Conservation (phyloP, 2,797 vertebrate species). For the Cottoperca gobio region DNA sequence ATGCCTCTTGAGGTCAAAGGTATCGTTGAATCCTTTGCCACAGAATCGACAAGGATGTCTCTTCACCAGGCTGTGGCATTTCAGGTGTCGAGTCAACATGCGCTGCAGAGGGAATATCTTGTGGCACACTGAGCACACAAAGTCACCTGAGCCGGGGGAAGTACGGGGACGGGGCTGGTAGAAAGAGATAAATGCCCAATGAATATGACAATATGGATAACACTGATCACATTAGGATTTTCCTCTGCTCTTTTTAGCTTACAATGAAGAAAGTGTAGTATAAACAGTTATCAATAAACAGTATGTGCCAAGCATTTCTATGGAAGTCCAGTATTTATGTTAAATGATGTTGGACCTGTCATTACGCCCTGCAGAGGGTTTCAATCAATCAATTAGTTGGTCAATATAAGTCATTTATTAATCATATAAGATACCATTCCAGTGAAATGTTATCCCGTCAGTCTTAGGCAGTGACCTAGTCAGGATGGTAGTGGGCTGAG, state of each 20-base stretch:
- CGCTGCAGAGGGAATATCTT: constrained; percentile 92
- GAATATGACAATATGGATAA: background rate
- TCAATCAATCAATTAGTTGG: no score
- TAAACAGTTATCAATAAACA: background rate
- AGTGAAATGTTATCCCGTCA: no score
- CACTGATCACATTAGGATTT: background rate
- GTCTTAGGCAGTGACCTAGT: no score
- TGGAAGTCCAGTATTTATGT: no score
- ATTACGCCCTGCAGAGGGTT: background rate
- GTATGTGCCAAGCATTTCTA: background rate
- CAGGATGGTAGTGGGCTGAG: no score
- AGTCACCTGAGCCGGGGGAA: constrained; percentile 69
- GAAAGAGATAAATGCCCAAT: background rate
- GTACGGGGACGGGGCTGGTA: constrained; percentile 58
- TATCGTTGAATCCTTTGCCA: constrained; percentile 93
- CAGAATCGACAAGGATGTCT: constrained; percentile 89
- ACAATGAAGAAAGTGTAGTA: background rate
- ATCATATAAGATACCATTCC: no score
- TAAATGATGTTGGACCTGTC: background rate
- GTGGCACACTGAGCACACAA: constrained; percentile 86
- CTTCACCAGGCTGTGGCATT: constrained; percentile 91
- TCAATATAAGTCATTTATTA: no score
- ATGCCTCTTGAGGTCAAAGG: constrained; percentile 93
- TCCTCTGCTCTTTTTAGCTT: background rate
- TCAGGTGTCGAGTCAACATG: constrained; percentile 92